Evolutionary conservation across 2,888 invertebrate species (phyloP).

Genomic region (Apotomis turbidana): DNA sequence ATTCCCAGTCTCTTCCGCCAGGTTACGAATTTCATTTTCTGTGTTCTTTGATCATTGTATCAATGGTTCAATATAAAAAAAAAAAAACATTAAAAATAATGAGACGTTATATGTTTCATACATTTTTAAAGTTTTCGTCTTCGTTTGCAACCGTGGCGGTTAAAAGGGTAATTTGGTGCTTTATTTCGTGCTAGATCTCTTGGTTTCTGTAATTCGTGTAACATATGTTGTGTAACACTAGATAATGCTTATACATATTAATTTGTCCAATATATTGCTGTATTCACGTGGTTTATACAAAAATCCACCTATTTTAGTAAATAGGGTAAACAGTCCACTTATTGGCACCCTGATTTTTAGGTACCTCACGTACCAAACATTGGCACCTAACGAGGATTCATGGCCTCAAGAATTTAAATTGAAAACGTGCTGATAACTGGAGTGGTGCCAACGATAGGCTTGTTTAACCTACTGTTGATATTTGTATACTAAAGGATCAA

Average conservation of each 20-base stretch:
- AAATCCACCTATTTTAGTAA: slow-evolving; percentile 12
- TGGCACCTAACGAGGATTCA: too few relatives aligned
- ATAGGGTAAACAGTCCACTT: too few relatives aligned
- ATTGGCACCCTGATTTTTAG: too few relatives aligned
- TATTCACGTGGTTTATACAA: slow-evolving; percentile 25
- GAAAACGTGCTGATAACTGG: too few relatives aligned
- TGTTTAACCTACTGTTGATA: slow-evolving; percentile 4
- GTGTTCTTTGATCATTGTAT: too few relatives aligned
- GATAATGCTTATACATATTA: slow-evolving; percentile 61
- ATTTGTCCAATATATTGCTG: slow-evolving; percentile 44
- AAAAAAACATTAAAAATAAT: too few relatives aligned
- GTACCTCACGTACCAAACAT: too few relatives aligned
- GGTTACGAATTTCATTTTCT: too few relatives aligned
- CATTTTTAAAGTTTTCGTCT: background rate
- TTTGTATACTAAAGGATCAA: slow-evolving; percentile 26
- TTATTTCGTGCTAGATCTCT: slow-evolving; percentile 60
- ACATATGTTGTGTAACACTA: slow-evolving; percentile 64
- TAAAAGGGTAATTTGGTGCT: slow-evolving; percentile 55
- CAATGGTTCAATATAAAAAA: too few relatives aligned
- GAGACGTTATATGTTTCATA: background rate
- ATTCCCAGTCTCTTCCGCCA: too few relatives aligned
- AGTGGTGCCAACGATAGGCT: too few relatives aligned
- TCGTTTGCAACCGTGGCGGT: background rate
- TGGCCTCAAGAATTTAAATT: too few relatives aligned
- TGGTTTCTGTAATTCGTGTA: slow-evolving; percentile 59